phyloP scores from a whole-genome alignment of 2,888 invertebrate genomes.

The Mythimna impura region DNA sequence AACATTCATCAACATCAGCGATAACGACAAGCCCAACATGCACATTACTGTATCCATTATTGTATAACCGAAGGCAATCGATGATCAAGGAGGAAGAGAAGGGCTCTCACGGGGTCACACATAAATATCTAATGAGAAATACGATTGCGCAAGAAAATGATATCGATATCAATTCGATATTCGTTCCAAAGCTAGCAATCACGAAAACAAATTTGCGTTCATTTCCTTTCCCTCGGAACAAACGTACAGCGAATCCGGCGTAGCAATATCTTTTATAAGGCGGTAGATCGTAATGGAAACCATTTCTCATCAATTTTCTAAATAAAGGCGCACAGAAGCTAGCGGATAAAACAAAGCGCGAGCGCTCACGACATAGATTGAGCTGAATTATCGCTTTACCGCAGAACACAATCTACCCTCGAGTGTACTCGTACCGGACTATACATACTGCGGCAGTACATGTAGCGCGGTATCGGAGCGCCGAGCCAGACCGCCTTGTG shows the following conservation, averaged over 20 bases:
- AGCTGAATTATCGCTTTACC: slow-evolving; percentile 90
- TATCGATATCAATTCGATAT: slow-evolving; percentile 88
- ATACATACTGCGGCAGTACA: slow-evolving; percentile 29
- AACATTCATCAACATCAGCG: slow-evolving; percentile 20
- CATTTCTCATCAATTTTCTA: slow-evolving; percentile 91
- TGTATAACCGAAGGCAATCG: slow-evolving; percentile 64
- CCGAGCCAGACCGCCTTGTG: slow-evolving; percentile 75
- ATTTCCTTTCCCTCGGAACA: slow-evolving; percentile 86
- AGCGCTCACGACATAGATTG: slow-evolving; percentile 90
- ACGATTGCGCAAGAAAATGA: slow-evolving; percentile 86
- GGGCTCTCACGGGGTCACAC: slow-evolving; percentile 85
- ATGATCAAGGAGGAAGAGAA: slow-evolving; percentile 71
- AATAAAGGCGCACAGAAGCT: slow-evolving; percentile 90
- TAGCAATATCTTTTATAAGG: slow-evolving; percentile 87
- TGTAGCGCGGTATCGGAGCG: slow-evolving; percentile 61
- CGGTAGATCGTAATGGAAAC: slow-evolving; percentile 89
- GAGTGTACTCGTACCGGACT: slow-evolving; percentile 52
- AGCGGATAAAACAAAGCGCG: slow-evolving; percentile 89
- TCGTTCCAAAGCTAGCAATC: slow-evolving; percentile 86
- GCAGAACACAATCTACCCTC: slow-evolving; percentile 88
- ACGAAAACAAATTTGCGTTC: slow-evolving; percentile 90
- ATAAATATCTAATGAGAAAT: slow-evolving; percentile 85
- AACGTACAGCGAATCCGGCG: slow-evolving; percentile 78
- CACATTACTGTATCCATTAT: slow-evolving; percentile 59
- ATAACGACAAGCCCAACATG: slow-evolving; percentile 33